phyloP scores from a whole-genome alignment of 1,140 invertebrate species.

The Halyomorpha halys region DNA sequence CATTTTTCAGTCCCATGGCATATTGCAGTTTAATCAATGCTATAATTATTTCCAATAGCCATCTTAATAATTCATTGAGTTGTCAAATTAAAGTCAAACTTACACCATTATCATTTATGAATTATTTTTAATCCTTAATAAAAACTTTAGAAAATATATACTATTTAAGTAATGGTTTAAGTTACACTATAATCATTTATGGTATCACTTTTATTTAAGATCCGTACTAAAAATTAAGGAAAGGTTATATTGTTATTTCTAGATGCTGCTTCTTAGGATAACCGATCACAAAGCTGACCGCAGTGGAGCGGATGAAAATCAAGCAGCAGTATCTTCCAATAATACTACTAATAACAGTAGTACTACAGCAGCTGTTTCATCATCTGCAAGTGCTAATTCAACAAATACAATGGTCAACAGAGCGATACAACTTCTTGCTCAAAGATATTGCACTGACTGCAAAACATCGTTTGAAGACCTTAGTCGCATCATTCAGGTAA shows the following conservation, averaged over 20 bases:
- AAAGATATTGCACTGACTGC: slow-evolving; percentile 91
- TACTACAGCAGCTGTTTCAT: slow-evolving; percentile 1
- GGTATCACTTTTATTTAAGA: too few relatives aligned
- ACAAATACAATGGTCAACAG: slow-evolving; percentile 48
- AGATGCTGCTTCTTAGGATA: slow-evolving; percentile 61
- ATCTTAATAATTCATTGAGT: slow-evolving; percentile 8
- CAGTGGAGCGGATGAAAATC: slow-evolving; percentile 40
- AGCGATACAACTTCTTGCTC: slow-evolving; percentile 75
- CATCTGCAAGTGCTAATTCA: slow-evolving; percentile 4
- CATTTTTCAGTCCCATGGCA: too few relatives aligned
- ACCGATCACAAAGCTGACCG: slow-evolving; percentile 50
- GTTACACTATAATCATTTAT: slow-evolving; percentile 2
- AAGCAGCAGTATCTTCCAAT: neutral
- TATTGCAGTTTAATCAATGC: too few relatives aligned
- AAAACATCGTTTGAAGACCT: slow-evolving; percentile 91
- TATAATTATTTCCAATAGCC: neutral
- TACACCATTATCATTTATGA: slow-evolving; percentile 1
- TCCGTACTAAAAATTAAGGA: too few relatives aligned
- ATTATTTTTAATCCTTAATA: too few relatives aligned
- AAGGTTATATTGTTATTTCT: slow-evolving; percentile 25
- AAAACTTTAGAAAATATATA: too few relatives aligned
- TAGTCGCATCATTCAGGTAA: slow-evolving; percentile 75
- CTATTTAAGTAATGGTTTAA: slow-evolving; percentile 12
- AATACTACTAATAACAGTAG: slow-evolving; percentile 7
- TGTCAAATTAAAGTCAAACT: neutral